Conservation (phyloP, 1,140 invertebrate genomes). For the Wiebesia pumilae region DNA sequence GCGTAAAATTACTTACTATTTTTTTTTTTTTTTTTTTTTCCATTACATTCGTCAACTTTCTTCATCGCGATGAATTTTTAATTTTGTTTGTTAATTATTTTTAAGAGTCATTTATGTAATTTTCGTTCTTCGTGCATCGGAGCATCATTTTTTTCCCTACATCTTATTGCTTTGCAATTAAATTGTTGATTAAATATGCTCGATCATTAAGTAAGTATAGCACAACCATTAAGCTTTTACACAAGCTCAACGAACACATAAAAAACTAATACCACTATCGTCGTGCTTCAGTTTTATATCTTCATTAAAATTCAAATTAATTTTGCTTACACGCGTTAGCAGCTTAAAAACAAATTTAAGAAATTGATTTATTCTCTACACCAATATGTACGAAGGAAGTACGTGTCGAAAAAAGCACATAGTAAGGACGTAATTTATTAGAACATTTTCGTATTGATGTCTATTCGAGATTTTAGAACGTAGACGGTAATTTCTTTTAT, state of each 20-base stretch:
- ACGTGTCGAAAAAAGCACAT: background rate
- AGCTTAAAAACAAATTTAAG: background rate
- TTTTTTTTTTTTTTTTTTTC: background rate
- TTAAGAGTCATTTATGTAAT: background rate
- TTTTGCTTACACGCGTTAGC: background rate
- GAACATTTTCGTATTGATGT: too few species aligned
- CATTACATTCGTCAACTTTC: background rate
- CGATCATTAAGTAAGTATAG: background rate
- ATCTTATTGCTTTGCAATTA: background rate
- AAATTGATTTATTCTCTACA: background rate
- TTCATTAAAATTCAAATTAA: background rate
- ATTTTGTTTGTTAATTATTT: background rate
- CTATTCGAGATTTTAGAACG: too few species aligned
- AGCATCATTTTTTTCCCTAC: background rate
- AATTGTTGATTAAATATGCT: background rate
- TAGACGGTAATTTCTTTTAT: too few species aligned
- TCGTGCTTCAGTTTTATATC: background rate
- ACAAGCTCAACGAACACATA: background rate
- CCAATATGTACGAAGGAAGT: background rate
- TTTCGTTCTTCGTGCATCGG: background rate
- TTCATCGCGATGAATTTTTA: too few species aligned
- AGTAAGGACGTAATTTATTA: background rate
- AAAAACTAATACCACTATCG: background rate
- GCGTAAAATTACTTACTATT: background rate
- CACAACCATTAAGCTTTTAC: background rate